phyloP scores from a whole-genome alignment of 2,113 vertebrate genomes.

The Leptosomus discolor region DNA sequence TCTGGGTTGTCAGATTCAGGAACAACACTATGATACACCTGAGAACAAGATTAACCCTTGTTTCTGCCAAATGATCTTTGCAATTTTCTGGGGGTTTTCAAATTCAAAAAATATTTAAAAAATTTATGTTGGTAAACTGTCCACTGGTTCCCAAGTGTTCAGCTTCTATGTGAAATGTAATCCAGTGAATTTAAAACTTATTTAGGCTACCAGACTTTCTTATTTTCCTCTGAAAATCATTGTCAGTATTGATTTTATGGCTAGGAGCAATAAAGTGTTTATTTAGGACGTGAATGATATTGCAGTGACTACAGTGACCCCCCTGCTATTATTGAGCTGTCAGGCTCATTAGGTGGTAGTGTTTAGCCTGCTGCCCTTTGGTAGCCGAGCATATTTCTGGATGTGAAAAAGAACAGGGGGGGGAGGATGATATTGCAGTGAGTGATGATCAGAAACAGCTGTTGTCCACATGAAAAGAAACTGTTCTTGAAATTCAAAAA shows the following conservation, averaged over 20 bases:
- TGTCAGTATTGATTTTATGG: not conserved
- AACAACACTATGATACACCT: not conserved
- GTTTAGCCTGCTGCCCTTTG: not conserved
- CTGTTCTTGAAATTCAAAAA: not conserved
- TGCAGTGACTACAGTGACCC: not conserved
- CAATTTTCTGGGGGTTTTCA: not conserved
- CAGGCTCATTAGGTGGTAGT: not conserved
- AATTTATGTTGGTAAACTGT: not conserved
- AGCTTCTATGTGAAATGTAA: not conserved
- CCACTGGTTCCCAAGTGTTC: not conserved
- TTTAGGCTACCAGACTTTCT: not conserved
- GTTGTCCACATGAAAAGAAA: not conserved
- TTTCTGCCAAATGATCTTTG: not conserved
- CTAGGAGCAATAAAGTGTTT: not conserved
- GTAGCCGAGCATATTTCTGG: not conserved
- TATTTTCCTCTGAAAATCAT: not conserved
- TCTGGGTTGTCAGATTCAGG: not conserved
- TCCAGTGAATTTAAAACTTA: not conserved
- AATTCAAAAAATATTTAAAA: not conserved
- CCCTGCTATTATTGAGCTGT: not conserved
- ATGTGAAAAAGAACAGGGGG: not conserved
- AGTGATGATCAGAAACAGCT: not conserved
- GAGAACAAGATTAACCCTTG: not conserved
- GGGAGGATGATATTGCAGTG: not conserved
- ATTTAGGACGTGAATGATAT: not conserved